Evolutionary conservation across 2,113 vertebrate genomes (phyloP).

Genomic region (Nettapus auritus): DNA sequence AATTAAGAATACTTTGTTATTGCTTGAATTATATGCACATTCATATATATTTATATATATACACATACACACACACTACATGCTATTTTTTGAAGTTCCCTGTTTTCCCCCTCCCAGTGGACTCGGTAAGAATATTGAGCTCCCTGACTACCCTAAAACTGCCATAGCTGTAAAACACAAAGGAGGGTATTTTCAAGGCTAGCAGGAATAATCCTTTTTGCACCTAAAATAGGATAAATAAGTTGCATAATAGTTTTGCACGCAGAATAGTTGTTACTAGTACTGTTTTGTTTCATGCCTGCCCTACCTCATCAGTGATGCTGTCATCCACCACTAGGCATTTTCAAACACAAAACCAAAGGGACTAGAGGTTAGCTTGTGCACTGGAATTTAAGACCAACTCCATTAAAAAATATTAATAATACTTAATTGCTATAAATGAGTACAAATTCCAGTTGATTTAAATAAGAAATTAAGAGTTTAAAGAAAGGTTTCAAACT

Average conservation of each 20-base stretch:
- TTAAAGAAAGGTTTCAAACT: not conserved
- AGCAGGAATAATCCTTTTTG: not conserved
- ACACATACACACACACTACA: not conserved
- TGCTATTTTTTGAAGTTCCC: not conserved
- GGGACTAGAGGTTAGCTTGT: not conserved
- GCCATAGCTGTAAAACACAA: not conserved
- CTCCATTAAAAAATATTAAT: not conserved
- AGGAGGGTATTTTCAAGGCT: not conserved
- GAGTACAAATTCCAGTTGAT: not conserved
- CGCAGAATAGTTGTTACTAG: not conserved
- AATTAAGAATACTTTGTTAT: not conserved
- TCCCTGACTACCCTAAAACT: not conserved
- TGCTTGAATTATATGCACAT: not conserved
- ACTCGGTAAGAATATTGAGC: not conserved
- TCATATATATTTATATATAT: not conserved
- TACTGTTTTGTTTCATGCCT: rapidly evolving
- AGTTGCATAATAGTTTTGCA: not conserved
- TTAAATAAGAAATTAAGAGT: not conserved
- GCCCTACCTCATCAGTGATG: not conserved
- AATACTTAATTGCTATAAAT: not conserved
- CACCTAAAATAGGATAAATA: not conserved
- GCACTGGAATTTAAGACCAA: not conserved
- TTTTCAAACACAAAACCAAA: not conserved
- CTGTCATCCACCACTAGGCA: not conserved
- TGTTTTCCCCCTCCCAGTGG: not conserved